phyloP scores from a whole-genome alignment of 2,888 invertebrate species.

The Pandemis cinnamomeana region DNA sequence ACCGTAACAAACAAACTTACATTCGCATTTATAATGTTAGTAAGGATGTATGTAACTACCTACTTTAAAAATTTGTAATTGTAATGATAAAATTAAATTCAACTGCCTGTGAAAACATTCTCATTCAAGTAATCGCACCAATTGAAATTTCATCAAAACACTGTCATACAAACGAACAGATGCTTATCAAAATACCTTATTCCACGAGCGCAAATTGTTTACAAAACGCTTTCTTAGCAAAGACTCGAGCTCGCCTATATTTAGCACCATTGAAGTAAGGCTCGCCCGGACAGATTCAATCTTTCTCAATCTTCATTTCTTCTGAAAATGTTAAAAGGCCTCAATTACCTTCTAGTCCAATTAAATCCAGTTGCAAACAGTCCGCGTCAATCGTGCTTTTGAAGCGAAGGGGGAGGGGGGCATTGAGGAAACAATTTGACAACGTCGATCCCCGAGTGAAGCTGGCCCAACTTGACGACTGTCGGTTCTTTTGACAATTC shows the following conservation, averaged over 20 bases:
- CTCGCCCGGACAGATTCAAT: neutral
- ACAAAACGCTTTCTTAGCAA: too few species aligned
- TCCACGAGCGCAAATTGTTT: neutral
- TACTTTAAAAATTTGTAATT: too few species aligned
- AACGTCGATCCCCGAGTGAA: neutral
- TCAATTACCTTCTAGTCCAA: conserved; percentile 5
- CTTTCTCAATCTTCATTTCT: neutral
- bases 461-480: neutral
- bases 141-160: too few species aligned
- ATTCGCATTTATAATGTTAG: too few species aligned
- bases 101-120: too few species aligned
- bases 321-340: conserved; percentile 2
- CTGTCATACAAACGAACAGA: too few species aligned
- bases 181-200: too few species aligned
- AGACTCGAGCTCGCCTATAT: neutral
- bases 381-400: conserved; percentile 1
- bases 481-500: too few species aligned
- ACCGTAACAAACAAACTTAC: too few species aligned
- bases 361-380: conserved; percentile 11
- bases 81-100: too few species aligned
- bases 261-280: neutral
- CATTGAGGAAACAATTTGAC: conserved; percentile 1
- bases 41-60: too few species aligned
- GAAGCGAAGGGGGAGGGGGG: neutral
- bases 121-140: too few species aligned